Base-by-base conservation (phyloP, 1,140 invertebrate genomes). In the Ephestia elutella region DNA sequence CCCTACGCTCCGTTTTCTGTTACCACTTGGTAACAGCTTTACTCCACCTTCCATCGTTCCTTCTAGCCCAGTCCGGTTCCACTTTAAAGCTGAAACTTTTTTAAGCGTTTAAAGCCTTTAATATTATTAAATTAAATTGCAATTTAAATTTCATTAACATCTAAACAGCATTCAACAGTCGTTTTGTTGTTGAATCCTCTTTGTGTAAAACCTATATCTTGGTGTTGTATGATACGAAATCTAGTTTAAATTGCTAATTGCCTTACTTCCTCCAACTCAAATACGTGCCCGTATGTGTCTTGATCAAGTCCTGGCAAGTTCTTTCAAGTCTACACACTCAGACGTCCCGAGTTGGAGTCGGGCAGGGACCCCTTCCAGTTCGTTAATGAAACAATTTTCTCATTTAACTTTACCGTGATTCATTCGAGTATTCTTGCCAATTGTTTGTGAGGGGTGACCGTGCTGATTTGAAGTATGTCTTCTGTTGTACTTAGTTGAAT, bases 381-480 rank as follows among this genome's bases (percentile, higher is more conserved):
- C 54, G 50, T 63, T 61, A 59, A 54, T 60, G 60, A 59, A 62
- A 58, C 56, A 58, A 63, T 67, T 59, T 66, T 48, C 58, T 66
- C 28, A 61, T 63, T 61, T 44, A 53, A 53, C 54, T 57, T 59
- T 62, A 20, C 32, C 21, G 19, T 53, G 50, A 21, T 21, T 21
- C 50, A 44, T 44, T 44, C 38, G 38, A 44, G 38, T 44, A 2
- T 44, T 44, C 38, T 44, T 44, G 50, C 20, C 50, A 25, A 21
- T 53, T 53, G 50, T 50, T 50, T 21, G 18, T 25, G 50, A n/a
- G 20, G 19, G 17, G 18, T 11, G 2, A 50, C 5, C 9, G 7
- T 50, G 49, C 19, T n/a, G 49, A 49, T 15, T 49, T 19, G 13
- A 15, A 49, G 18, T 32, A 32, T 32, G 9, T 7, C 11, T 11